phyloP scores from a whole-genome alignment of 2,797 vertebrate genomes.

The Periophthalmus magnuspinnatus region DNA sequence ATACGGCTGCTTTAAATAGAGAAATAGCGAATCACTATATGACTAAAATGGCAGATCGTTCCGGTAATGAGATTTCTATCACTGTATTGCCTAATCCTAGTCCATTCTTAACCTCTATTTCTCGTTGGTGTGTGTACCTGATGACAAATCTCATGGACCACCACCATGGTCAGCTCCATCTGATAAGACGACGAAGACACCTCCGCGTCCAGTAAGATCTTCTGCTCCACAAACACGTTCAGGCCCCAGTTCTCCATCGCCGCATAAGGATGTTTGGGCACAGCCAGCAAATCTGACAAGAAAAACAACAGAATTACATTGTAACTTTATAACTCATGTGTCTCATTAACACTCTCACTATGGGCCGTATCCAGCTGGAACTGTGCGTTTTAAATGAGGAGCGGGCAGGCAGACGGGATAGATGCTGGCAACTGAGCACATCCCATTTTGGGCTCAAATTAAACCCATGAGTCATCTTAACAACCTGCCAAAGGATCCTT shows the following conservation, averaged over 20 bases:
- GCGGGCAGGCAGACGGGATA: constrained; percentile 25
- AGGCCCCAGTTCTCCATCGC: constrained; percentile 99
- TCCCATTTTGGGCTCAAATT: constrained; percentile 56
- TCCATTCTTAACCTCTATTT: background rate
- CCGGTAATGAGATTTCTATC: too few relatives aligned
- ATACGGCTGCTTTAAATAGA: too few relatives aligned
- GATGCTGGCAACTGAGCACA: constrained; percentile 36
- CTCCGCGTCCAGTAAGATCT: constrained; percentile 93
- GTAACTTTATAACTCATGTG: constrained; percentile 3
- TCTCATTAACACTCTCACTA: constrained; percentile 24
- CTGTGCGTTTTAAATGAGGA: constrained; percentile 25
- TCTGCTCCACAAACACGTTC: constrained; percentile 97
- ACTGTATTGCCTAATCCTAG: too few relatives aligned
- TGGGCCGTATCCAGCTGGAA: constrained; percentile 7
- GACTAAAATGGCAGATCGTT: too few relatives aligned
- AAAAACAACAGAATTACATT: constrained; percentile 18
- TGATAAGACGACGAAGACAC: constrained; percentile 94
- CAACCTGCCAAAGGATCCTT: constrained; percentile 53
- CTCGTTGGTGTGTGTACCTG: constrained; percentile 46
- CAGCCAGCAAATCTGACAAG: constrained; percentile 92
- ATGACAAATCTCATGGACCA: constrained; percentile 96
- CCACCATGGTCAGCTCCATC: constrained; percentile 98
- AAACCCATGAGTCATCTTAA: constrained; percentile 66
- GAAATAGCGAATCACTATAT: too few relatives aligned
- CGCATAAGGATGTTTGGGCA: constrained; percentile 96